Conservation (phyloP, 2,113 vertebrate species). For the Callocephalon fimbriatum region DNA sequence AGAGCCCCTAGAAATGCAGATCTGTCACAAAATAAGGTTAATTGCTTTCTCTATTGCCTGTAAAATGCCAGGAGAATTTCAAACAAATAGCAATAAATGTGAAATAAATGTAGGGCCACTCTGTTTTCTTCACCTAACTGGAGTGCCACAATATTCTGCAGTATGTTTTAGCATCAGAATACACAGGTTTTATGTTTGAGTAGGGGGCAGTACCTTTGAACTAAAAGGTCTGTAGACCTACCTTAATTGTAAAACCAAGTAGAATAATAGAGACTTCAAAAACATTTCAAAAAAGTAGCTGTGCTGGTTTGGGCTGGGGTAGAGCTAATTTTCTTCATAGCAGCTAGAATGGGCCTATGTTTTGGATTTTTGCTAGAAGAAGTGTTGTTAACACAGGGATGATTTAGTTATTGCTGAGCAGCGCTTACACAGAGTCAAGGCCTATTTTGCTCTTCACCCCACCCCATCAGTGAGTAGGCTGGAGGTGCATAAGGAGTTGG, state of each 20-base stretch:
- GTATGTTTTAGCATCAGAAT: background rate
- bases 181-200: background rate
- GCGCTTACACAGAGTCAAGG: background rate
- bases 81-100: background rate
- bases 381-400: background rate
- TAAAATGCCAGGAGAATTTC: background rate
- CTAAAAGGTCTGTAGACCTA: background rate
- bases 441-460: background rate
- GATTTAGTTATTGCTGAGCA: background rate
- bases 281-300: background rate
- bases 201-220: background rate
- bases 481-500: background rate
- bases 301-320: background rate
- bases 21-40: background rate
- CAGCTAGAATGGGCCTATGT: background rate
- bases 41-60: background rate
- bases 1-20: background rate
- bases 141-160: background rate
- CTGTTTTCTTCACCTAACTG: background rate
- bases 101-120: background rate
- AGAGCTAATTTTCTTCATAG: background rate
- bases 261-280: background rate
- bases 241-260: background rate
- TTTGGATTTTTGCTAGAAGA: background rate
- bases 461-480: rapidly evolving